Conservation (phyloP, 2,797 vertebrate genomes). For the Vipera ursinii region DNA sequence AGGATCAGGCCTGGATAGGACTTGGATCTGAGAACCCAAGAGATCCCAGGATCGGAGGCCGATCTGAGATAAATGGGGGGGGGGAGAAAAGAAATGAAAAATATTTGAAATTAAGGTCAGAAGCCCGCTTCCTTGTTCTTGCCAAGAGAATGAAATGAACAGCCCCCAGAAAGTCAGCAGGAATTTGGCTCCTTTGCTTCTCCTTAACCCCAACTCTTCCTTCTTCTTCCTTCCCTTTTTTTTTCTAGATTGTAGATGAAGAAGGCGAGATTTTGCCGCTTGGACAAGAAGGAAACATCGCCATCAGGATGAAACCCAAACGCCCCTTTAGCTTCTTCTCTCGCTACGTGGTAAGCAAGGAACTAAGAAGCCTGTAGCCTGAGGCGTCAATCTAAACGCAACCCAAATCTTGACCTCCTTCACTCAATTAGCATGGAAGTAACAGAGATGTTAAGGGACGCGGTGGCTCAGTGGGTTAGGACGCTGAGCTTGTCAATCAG, state of each 20-base stretch:
- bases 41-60: background rate
- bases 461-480: too few species aligned
- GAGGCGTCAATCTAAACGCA: too few species aligned
- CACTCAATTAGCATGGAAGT: too few species aligned
- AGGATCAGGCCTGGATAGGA: background rate
- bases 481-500: too few species aligned
- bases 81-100: background rate
- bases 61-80: background rate
- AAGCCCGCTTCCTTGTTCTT: background rate
- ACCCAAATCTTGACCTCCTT: too few species aligned
- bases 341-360: conserved; percentile 69
- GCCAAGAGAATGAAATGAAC: background rate
- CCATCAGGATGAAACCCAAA: conserved; percentile 67
- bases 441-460: too few species aligned
- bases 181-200: background rate
- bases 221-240: background rate
- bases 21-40: background rate
- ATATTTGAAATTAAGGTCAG: background rate
- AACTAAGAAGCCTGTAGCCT: background rate
- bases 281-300: conserved; percentile 77
- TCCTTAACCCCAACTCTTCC: accelerated
- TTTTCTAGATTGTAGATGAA: conserved; percentile 76
- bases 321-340: conserved; percentile 75
- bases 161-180: background rate
- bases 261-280: conserved; percentile 64